A percentile compares a stretch with the other conserved stretches of the same genome.
Conservation (phyloP, 2,113 vertebrate genomes). For the Pao palembangensis region DNA sequence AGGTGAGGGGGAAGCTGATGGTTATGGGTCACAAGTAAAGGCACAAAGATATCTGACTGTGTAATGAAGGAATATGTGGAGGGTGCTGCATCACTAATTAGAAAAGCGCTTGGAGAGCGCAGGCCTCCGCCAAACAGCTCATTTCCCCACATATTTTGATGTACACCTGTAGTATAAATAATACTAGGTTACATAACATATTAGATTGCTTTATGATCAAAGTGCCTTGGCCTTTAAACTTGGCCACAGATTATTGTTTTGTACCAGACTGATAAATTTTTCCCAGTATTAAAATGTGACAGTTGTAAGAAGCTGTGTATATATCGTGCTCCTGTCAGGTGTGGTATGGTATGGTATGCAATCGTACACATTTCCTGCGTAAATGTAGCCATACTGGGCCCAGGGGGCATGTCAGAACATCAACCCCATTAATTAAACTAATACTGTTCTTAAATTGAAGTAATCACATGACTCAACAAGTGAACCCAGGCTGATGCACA, state of each 20-base stretch:
- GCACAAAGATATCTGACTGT: conserved; percentile 48
- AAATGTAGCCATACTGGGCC: not conserved
- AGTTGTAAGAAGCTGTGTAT: no score
- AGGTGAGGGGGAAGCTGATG: conserved; percentile 23
- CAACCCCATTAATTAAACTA: conserved; percentile 12
- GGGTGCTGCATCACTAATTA: conserved; percentile 48
- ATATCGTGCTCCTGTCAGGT: not conserved
- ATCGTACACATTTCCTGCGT: not conserved
- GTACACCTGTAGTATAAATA: conserved; percentile 3
- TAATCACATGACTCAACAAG: conserved; percentile 1
- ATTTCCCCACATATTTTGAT: conserved; percentile 10
- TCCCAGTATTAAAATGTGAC: no score
- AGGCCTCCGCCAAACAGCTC: not conserved
- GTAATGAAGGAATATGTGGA: conserved; percentile 57
- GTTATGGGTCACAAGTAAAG: conserved; percentile 30
- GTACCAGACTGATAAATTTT: no score
- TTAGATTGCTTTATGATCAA: no score
- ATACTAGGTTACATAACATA: no score
- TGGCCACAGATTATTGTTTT: no score
- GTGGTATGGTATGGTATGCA: not conserved
- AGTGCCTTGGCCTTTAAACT: no score
- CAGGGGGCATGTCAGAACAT: conserved; percentile 1
- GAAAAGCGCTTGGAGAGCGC: not conserved
- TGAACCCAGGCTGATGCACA: conserved; percentile 10
- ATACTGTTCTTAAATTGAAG: conserved; percentile 2